Conservation (phyloP, 2,797 vertebrate genomes). For the Merluccius polli region DNA sequence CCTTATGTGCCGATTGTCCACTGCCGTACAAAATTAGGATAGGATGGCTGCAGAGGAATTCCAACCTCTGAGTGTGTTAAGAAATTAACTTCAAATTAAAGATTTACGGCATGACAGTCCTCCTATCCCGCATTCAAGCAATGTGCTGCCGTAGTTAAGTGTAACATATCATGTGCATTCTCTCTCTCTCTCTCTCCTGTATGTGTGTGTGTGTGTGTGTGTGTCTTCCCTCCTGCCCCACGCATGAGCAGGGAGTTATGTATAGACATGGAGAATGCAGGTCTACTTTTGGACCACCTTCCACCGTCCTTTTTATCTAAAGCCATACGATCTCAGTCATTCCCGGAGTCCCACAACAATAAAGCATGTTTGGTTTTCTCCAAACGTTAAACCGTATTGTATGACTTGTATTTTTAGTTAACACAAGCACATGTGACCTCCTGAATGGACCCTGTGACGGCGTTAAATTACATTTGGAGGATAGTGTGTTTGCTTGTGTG, state of each 20-base stretch:
- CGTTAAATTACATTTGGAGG: background rate
- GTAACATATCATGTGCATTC: background rate
- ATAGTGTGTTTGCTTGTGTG: background rate
- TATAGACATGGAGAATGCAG: constrained; percentile 4
- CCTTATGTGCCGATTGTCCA: constrained; percentile 1
- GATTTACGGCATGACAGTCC: background rate
- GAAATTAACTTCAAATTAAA: constrained; percentile 1
- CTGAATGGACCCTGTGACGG: background rate
- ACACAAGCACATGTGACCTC: background rate
- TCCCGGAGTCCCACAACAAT: background rate
- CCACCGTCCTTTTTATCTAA: background rate
- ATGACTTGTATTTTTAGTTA: too few species aligned
- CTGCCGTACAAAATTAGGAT: background rate
- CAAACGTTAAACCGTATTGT: too few species aligned
- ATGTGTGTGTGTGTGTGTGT: constrained; percentile 2
- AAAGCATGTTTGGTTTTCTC: background rate
- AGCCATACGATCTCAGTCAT: background rate
- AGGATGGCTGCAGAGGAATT: background rate
- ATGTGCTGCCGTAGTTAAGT: constrained; percentile 1
- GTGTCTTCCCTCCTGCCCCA: background rate
- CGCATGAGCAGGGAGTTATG: background rate
- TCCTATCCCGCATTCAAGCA: background rate
- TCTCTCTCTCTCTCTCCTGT: background rate
- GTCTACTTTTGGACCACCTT: constrained; percentile 2
- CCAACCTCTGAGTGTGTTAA: background rate